phyloP scores from a whole-genome alignment of 2,797 vertebrate genomes.

The Parauchenoglanis ngamensis region DNA sequence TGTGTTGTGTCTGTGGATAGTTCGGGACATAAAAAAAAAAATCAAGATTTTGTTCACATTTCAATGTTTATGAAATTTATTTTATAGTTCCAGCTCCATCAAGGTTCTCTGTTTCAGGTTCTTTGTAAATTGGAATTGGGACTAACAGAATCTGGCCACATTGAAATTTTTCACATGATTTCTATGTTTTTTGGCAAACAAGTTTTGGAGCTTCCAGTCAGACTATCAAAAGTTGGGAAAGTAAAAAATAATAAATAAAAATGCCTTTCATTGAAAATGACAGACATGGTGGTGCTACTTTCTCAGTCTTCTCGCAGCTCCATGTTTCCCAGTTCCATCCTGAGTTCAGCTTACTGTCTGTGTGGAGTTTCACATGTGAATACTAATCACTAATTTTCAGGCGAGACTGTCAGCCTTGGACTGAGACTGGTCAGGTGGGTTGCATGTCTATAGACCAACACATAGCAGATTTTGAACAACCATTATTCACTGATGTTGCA shows the following conservation, averaged over 20 bases:
- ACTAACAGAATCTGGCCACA: neutral
- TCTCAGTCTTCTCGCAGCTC: neutral
- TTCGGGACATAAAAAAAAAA: neutral
- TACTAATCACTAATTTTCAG: slow-evolving; percentile 7
- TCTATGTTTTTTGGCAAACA: neutral
- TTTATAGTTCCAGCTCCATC: neutral
- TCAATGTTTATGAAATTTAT: neutral
- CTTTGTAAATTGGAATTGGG: neutral
- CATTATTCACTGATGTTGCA: slow-evolving; percentile 3
- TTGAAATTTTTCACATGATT: neutral
- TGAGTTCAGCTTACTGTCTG: neutral
- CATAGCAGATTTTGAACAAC: neutral
- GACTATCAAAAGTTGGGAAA: neutral
- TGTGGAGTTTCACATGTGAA: neutral
- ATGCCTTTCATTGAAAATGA: neutral
- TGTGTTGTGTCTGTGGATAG: neutral
- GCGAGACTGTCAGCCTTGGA: neutral
- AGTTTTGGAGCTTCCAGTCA: neutral
- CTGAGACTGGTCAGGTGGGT: neutral
- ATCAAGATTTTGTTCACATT: neutral
- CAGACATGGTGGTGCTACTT: neutral
- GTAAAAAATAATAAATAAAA: neutral
- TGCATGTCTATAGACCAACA: slow-evolving; percentile 3
- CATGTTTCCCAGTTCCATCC: neutral
- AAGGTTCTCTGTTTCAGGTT: neutral